phyloP scores from a whole-genome alignment of 2,888 invertebrate species.

The Perithous albicinctus region DNA sequence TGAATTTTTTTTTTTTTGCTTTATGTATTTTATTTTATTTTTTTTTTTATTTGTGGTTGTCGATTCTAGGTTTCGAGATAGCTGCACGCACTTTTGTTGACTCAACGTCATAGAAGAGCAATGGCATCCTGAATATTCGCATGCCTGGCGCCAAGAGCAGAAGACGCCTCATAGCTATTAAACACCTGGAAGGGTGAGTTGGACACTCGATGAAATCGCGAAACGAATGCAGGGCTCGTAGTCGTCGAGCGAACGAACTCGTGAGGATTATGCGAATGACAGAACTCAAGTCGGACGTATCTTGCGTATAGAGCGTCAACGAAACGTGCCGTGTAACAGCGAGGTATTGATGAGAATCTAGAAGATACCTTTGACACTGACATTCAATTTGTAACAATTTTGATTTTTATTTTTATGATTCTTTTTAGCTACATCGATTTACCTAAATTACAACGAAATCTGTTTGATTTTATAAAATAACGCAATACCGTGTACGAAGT shows the following conservation, averaged over 20 bases:
- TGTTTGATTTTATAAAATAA: no score
- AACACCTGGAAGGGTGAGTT: slow-evolving; percentile 37
- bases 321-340: slow-evolving; percentile 21
- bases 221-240: slow-evolving; percentile 61
- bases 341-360: slow-evolving; percentile 14
- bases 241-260: slow-evolving; percentile 56
- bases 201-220: background rate
- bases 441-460: no score
- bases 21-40: background rate
- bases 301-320: slow-evolving; percentile 25
- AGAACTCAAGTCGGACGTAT: slow-evolving; percentile 20
- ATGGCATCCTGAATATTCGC: slow-evolving; percentile 10
- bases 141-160: slow-evolving; percentile 54
- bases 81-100: slow-evolving; percentile 55
- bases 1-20: background rate
- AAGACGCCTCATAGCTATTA: slow-evolving; percentile 53
- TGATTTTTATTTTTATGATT: no score
- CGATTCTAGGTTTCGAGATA: slow-evolving; percentile 43
- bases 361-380: background rate
- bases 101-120: slow-evolving; percentile 48
- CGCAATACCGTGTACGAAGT: no score
- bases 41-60: slow-evolving; percentile 28
- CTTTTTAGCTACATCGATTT: no score
- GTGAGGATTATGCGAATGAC: slow-evolving; percentile 64
- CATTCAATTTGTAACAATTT: no score